phyloP scores from a whole-genome alignment of 2,113 vertebrate genomes.

The Eurypyga helias region DNA sequence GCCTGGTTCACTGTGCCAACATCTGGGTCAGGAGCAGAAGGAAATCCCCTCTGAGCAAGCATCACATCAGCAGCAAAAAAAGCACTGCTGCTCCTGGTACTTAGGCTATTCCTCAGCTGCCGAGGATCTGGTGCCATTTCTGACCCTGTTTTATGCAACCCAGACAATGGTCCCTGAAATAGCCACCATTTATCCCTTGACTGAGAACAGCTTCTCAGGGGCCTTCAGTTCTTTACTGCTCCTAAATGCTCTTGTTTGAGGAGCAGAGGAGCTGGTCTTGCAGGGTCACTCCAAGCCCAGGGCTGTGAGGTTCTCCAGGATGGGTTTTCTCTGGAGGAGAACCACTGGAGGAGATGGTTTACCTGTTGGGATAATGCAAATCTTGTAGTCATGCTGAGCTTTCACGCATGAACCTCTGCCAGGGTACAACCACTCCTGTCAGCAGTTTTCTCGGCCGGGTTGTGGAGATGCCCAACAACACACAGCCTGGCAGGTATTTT shows the following conservation, averaged over 20 bases:
- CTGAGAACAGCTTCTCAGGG: not conserved
- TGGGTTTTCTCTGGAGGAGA: not conserved
- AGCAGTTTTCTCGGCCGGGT: not conserved
- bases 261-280: not conserved
- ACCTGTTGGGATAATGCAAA: not conserved
- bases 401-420: not conserved
- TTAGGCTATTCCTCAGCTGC: not conserved
- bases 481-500: not conserved
- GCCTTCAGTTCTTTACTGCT: not conserved
- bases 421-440: not conserved
- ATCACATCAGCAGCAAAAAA: not conserved
- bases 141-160: not conserved
- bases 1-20: not conserved
- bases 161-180: not conserved
- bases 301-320: not conserved
- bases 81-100: not conserved
- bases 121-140: fast-evolving
- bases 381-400: not conserved
- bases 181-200: not conserved
- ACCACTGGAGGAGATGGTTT: not conserved
- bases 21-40: constrained; percentile 18
- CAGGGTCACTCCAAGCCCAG: not conserved
- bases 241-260: not conserved
- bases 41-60: not conserved
- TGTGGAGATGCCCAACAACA: not conserved